Evolutionary conservation across 2,888 invertebrate genomes (phyloP).

Genomic region (Notodonta dromedarius): DNA sequence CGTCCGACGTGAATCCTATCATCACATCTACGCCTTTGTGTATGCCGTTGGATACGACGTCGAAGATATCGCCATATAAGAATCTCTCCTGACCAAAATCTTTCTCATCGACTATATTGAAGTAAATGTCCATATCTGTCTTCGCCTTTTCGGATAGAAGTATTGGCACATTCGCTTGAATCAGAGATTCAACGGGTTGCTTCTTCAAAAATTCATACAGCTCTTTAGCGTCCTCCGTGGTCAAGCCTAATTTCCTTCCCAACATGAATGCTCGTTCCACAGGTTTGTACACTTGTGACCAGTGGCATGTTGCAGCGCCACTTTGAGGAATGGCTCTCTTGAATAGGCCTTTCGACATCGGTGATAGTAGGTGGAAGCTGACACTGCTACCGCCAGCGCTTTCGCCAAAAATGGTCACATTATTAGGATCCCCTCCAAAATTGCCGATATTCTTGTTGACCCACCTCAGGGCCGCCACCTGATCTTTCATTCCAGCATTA

Average conservation of each 20-base stretch:
- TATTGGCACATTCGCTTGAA: conserved; percentile 14
- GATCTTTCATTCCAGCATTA: conserved; percentile 64
- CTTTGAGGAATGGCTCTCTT: conserved; percentile 85
- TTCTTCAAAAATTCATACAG: conserved; percentile 18
- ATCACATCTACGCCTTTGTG: conserved; percentile 22
- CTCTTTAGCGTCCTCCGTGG: conserved; percentile 27
- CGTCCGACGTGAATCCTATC: conserved; percentile 17
- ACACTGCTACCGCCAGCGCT: conserved; percentile 47
- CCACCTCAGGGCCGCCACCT: conserved; percentile 59
- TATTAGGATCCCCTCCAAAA: conserved; percentile 54
- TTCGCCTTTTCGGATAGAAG: conserved; percentile 13
- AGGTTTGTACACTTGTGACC: conserved; percentile 11
- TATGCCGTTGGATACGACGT: conserved; percentile 9
- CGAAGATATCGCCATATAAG: conserved; percentile 11
- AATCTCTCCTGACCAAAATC: conserved; percentile 22
- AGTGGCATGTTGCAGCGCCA: conserved; percentile 78
- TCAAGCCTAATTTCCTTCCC: conserved; percentile 37
- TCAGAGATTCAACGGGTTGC: conserved; percentile 15
- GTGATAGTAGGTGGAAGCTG: conserved; percentile 43
- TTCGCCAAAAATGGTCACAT: conserved; percentile 55
- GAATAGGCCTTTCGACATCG: conserved; percentile 51
- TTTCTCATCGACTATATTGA: conserved; percentile 23
- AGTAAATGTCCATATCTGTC: conserved; percentile 11
- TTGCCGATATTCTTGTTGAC: conserved; percentile 47
- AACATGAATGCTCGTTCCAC: conserved; percentile 35